Percentiles rank a stretch among this genome's conserved stretches.
These are phyloP conservation scores for Etheostoma nigrum DNA, from an alignment of 2,797 vertebrate species.

Conservation along the genomic window DNA sequence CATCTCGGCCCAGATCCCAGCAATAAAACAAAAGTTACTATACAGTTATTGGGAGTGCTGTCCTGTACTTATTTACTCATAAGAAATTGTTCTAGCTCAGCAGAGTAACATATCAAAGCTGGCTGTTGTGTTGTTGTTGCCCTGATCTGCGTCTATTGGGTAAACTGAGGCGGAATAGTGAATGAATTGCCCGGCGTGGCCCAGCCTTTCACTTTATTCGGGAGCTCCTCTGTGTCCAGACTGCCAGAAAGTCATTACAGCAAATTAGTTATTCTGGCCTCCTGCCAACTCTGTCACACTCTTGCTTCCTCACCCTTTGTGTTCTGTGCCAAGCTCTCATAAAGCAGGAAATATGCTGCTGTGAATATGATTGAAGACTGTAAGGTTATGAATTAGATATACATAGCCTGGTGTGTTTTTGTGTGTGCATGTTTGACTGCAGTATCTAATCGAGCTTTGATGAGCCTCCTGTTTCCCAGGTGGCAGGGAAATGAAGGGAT, in stretches of 20 bases:
- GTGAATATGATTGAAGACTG: slow-evolving; percentile 66
- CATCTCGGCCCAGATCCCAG: slow-evolving; percentile 24
- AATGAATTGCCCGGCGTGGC: slow-evolving; percentile 73
- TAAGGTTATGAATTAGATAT: slow-evolving; percentile 70
- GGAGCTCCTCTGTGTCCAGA: slow-evolving; percentile 66
- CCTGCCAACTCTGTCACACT: slow-evolving; percentile 56
- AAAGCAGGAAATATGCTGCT: slow-evolving; percentile 55
- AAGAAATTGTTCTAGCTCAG: slow-evolving; percentile 52
- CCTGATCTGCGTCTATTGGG: slow-evolving; percentile 59
- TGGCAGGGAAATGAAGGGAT: slow-evolving; percentile 64
- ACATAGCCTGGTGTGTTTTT: slow-evolving; percentile 50
- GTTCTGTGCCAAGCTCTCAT: slow-evolving; percentile 57
- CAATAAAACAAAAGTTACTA: slow-evolving; percentile 42
- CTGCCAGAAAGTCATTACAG: slow-evolving; percentile 82
- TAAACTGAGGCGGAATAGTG: slow-evolving; percentile 52
- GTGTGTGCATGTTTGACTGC: slow-evolving; percentile 57
- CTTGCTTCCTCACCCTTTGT: slow-evolving; percentile 54
- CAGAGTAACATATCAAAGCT: slow-evolving; percentile 46
- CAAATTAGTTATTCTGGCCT: slow-evolving; percentile 81
- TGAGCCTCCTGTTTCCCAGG: slow-evolving; percentile 77
- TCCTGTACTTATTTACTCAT: slow-evolving; percentile 52
- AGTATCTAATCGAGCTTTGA: slow-evolving; percentile 78
- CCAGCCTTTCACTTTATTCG: slow-evolving; percentile 67
- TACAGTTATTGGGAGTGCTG: slow-evolving; percentile 27
- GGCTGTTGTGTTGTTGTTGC: slow-evolving; percentile 45